phyloP scores from a whole-genome alignment of 2,888 invertebrate genomes.

The Microchrysa polita region DNA sequence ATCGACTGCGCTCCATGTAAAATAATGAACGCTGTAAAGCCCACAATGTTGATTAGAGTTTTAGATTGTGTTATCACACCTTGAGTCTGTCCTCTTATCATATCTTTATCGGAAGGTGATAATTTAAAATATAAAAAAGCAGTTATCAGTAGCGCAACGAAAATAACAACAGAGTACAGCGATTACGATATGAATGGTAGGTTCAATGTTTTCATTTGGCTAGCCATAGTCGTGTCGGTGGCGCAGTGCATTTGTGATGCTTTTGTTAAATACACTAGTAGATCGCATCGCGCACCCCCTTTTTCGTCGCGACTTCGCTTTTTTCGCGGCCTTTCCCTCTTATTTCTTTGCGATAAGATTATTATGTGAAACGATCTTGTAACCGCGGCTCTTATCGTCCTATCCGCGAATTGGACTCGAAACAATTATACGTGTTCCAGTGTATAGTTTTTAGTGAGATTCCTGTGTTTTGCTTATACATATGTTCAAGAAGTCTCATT shows the following conservation, averaged over 20 bases:
- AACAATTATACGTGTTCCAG: no score
- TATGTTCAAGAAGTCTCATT: constrained; percentile 1
- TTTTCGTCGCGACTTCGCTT: not conserved
- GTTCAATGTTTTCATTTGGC: constrained; percentile 20
- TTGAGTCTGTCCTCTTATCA: constrained; percentile 50
- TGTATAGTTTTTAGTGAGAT: no score
- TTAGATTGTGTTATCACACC: constrained; percentile 52
- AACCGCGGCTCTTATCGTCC: constrained; percentile 29
- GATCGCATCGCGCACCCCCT: no score
- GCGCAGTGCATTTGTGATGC: constrained; percentile 21
- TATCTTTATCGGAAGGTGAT: constrained; percentile 51
- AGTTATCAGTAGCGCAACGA: constrained; percentile 29
- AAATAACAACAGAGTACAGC: constrained; percentile 20
- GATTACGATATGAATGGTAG: constrained; percentile 19
- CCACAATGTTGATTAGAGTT: constrained; percentile 49
- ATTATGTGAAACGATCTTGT: constrained; percentile 13
- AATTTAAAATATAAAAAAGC: constrained; percentile 44
- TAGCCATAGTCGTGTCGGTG: not conserved
- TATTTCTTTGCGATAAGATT: constrained; percentile 14
- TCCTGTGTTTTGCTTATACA: no score
- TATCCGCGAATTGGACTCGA: no score
- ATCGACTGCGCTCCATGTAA: constrained; percentile 35
- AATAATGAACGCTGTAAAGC: constrained; percentile 35
- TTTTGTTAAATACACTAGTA: constrained; percentile 17
- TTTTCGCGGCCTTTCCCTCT: constrained; percentile 15